Evolutionary conservation across 1,140 invertebrate genomes (phyloP), one percentile per base, ranked within the genome.

Genomic region (Cyphomyrmex costatus): DNA sequence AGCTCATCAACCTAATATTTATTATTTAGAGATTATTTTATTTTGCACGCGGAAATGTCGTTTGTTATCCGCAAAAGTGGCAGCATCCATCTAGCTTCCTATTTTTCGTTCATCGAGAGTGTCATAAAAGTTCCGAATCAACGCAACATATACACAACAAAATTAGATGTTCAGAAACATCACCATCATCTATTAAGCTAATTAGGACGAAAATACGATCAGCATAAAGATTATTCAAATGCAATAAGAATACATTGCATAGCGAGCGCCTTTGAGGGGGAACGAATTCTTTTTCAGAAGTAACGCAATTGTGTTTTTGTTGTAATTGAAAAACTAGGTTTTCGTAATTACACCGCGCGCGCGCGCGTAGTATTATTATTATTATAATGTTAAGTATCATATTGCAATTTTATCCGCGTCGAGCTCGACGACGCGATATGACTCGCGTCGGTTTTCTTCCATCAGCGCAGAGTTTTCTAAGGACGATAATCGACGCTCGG

Each of bases 361-460:
- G 8, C 10, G 8, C 36, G 30, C 65, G 74, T 88, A 77, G 70
- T 65, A 60, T 77, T 76, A 68, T 65, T 76, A 68, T 65, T 76
- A 66, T 66, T 70, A 56, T 51, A 78, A 77, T 65, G 19, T 53
- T 49, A 61, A 86, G 78, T 68, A 33, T 61, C 86, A 19, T 82
- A 27, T 86, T 27, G 70, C 77, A 85, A 88, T 85, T 89, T 88
- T 76, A 76, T 30, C 19, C 4, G 19, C 51, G 82, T 74, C 87
- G 56, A 61, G 53, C 65, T 73, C 60, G 42, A 51, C 49, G 73
- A 66, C 14, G 46, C 68, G 33, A 8, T 42, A 2, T 42, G 60
- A 36, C 82, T 61, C 53, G 46, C 42, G 27, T 46, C 65, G 27
- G 61, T 89, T 89, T 84, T 42, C 42, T 63, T 19, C 58, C 53